Evolutionary conservation across 2,888 invertebrate species (phyloP), one percentile per base, ranked within the genome.

Genomic region (Nymphalis urticae): DNA sequence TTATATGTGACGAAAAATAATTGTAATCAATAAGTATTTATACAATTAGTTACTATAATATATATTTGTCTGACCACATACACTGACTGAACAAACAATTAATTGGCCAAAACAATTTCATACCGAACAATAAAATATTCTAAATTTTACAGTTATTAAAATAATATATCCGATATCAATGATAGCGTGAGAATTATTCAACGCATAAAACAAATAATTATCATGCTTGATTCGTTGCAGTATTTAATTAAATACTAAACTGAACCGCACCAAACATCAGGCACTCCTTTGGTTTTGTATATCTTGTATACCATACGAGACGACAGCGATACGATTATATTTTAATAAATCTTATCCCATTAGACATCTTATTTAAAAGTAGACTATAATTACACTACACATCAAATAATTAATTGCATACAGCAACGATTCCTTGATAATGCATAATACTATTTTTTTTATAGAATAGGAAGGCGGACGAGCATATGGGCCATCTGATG

Each of bases 231-330:
- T 79, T 78, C 76, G 76, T 76, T 61, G 73, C 80, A 74, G 77
- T 81, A 82, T 84, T 83, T 85, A 85, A 86, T 65, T 65, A 62
- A 68, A 68, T 60, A 47, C 60, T 63, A 63, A 54, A 27, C 60
- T 84, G 82, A 80, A 79, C 76, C 80, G 79, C 79, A 79, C 76
- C 78, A 74, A 77, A 73, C 75, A 79, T 72, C 82, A 77, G 84
- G 78, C 85, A 82, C 80, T 74, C 75, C 75, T 73, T 69, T 69
- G 75, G 77, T 75, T 80, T 82, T 73, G 75, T 77, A 79, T 79
- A 79, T 10, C 36, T 7, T 21, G 73, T 69, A 72, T 32, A 69
- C 0, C 13, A 1, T 2, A 42, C 68, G 71, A 51, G 27, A 54
- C 32, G 61, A 36, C 17, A 7, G 61, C 64, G 68, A 69, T 10